Evolutionary conservation across 2,113 vertebrate genomes (phyloP), one percentile per base, ranked within the genome.

Genomic region (Aphyosemion australe): DNA sequence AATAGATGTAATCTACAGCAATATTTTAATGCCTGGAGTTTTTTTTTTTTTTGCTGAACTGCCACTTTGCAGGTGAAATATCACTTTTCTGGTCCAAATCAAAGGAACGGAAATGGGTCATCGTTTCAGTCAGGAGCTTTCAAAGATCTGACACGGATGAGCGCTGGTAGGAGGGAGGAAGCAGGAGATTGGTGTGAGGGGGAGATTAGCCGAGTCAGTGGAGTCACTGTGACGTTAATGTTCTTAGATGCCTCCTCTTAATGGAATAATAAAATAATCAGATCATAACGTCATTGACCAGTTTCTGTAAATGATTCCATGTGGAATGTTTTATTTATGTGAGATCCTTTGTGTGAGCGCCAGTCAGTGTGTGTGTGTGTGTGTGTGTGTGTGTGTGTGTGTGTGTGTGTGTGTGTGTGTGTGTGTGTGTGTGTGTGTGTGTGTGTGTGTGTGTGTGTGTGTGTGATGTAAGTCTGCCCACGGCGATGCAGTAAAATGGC

Each of bases 391-490:
- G 47, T 20, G 31, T 62, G 61, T 57, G 48, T 58, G 51, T 80
- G 71, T 57, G 51, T 56, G 57, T 41, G 53, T 65, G 56, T 45
- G 60, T 34, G 52, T 61, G 66, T 79, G 78, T 48, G n/a, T 13
- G 26, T 31, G 50, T 53, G 51, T 53, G 51, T 34, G 14, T 45
- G 42, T 45, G 42, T 72, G 57, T 61, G 42, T 74, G 47, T 20
- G 31, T 62, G 61, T 57, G 48, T 58, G 51, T 80, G 71, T 57
- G 51, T 56, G 57, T 41, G 53, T 65, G 56, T 45, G 60, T 34
- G 52, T 61, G 66, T 79, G 78, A 80, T 82, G 80, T 82, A 78
- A 87, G 87, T 55, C 90, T 83, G 88, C 92, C 93, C 91, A 92
- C 92, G 74, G 90, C 84, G 19, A 63, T 79, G 71, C 80, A 83